Evolutionary conservation across 2,113 vertebrate genomes (phyloP), one percentile per base, ranked within the genome.

Genomic region (Pachyramphus minor): DNA sequence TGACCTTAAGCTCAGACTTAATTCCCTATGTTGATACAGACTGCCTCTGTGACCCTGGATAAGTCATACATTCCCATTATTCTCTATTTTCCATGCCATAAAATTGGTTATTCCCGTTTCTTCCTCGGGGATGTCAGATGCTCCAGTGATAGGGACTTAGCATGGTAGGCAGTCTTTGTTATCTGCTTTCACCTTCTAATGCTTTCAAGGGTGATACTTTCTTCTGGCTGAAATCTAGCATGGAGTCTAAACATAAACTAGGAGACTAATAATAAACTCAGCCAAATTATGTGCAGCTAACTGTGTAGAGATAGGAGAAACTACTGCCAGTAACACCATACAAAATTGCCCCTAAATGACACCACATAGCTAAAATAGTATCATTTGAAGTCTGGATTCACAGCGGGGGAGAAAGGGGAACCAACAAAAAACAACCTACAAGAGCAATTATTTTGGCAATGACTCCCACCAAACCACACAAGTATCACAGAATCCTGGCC

Each of bases 361-460:
- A 35, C n/a, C 64, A 39, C 53, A 30, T 12, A 49, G 63, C 13
- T 68, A 73, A 17, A 35, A 84, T 13, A 84, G 30, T 25, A 53
- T 23, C 27, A 24, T 63, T 39, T 31, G 42, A 84, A 73, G 25
- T 35, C 19, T 76, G 27, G 17, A 60, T 59, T 91, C 55, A 47
- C 11, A 23, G n/a, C 41, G 9, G 35, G 0, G 12, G 22, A 13
- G 14, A 7, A 28, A 16, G 14, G 16, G 14, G 2, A 1, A 25
- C 8, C 15, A 23, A 19, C 16, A 28, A 44, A 66, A 21, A 52
- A 9, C 33, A 50, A 6, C 16, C 20, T 37, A 28, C 10, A 77
- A 37, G 27, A 71, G 15, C 33, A 68, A 55, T 33, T 78, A 35
- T 59, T 87, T 84, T 35, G 69, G 35, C 55, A 68, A 28, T 45